A percentile compares a stretch with the other conserved stretches of the same genome.
Evolutionary conservation across 2,797 vertebrate genomes (phyloP).

Genomic region (Hipposideros larvatus): DNA sequence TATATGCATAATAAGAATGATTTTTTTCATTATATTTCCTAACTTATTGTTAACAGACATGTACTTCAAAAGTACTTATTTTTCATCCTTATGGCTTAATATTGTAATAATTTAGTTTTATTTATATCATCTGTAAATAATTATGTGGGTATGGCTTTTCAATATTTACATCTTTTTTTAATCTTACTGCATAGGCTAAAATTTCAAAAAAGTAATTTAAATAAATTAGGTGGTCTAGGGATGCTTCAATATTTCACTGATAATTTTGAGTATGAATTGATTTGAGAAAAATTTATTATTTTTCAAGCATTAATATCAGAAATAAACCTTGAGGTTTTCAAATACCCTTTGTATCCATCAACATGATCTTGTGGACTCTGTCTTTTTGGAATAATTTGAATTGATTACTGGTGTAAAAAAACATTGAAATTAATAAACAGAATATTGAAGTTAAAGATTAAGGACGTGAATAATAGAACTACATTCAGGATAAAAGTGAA

Average conservation of each 20-base stretch:
- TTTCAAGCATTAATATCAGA: neutral
- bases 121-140: neutral
- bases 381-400: neutral
- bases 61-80: neutral
- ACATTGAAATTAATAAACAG: neutral
- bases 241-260: neutral
- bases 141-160: neutral
- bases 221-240: neutral
- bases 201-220: conserved; percentile 2
- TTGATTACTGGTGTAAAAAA: neutral
- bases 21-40: neutral
- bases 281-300: conserved; percentile 12
- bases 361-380: neutral
- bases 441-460: neutral
- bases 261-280: neutral
- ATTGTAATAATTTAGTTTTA: conserved; percentile 4
- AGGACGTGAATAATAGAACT: neutral
- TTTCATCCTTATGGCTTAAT: neutral
- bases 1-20: neutral
- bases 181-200: neutral
- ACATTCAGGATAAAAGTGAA: neutral
- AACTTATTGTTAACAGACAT: neutral
- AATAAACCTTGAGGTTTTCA: neutral
- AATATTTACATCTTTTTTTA: neutral
- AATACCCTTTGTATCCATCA: neutral